phyloP scores from a whole-genome alignment of 2,797 vertebrate genomes.

The Catostomus latipinnis region DNA sequence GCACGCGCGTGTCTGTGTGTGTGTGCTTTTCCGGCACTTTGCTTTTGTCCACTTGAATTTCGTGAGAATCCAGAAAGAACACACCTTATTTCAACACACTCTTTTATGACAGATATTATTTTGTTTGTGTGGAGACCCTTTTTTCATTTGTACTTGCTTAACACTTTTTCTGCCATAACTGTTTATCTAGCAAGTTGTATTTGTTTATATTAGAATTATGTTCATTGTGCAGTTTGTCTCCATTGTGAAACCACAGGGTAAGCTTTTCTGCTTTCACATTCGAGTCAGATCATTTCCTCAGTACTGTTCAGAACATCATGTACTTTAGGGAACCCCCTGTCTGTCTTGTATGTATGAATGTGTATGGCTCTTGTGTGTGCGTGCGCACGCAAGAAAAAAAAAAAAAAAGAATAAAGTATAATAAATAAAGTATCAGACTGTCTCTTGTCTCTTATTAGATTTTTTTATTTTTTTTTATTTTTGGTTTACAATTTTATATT shows the following conservation, averaged over 20 bases:
- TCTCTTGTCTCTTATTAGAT: no score
- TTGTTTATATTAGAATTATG: conserved; percentile 55
- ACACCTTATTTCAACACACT: conserved; percentile 79
- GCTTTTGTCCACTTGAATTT: conserved; percentile 69
- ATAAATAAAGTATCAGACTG: no score
- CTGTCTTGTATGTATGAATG: conserved; percentile 48
- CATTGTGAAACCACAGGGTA: conserved; percentile 69
- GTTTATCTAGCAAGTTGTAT: conserved; percentile 40
- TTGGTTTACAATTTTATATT: no score
- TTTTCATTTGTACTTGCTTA: conserved; percentile 67
- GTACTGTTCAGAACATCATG: conserved; percentile 75
- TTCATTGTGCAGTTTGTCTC: conserved; percentile 55
- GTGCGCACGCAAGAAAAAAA: no score
- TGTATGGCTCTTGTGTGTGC: conserved; percentile 48
- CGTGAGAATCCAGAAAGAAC: conserved; percentile 74
- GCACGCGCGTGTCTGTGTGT: conserved; percentile 25
- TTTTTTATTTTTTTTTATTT: no score
- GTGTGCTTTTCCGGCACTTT: conserved; percentile 9
- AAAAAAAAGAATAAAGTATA: conserved; percentile 27
- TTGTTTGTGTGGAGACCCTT: background rate
- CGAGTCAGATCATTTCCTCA: conserved; percentile 74
- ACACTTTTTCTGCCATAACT: conserved; percentile 56
- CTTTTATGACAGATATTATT: conserved; percentile 75
- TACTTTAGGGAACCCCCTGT: conserved; percentile 73
- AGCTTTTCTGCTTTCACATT: conserved; percentile 61